phyloP scores from a whole-genome alignment of 1,140 invertebrate genomes.

The Drosophila ficusphila region DNA sequence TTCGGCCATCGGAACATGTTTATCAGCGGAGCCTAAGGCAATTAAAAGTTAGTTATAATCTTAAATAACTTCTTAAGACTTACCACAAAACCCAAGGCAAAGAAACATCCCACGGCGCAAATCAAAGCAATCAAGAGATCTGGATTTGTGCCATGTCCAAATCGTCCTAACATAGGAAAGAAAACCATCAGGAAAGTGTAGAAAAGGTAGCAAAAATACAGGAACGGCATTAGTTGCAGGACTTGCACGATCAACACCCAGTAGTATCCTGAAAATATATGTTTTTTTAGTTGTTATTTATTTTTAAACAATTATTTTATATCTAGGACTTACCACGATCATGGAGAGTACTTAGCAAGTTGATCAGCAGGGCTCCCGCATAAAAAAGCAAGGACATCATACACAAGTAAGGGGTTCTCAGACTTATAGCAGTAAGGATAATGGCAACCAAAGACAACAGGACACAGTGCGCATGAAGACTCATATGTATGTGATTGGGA shows the following conservation, averaged over 20 bases:
- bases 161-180: slow-evolving; percentile 88
- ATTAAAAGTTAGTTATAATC: background rate
- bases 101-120: slow-evolving; percentile 82
- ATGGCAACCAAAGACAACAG: slow-evolving; percentile 61
- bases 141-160: slow-evolving; percentile 86
- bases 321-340: slow-evolving; percentile 85
- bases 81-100: slow-evolving; percentile 77
- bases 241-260: slow-evolving; percentile 84
- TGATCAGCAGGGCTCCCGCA: slow-evolving; percentile 55
- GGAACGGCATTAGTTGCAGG: slow-evolving; percentile 76
- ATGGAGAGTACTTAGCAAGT: slow-evolving; percentile 63
- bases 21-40: slow-evolving; percentile 57
- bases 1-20: slow-evolving; percentile 73
- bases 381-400: slow-evolving; percentile 76
- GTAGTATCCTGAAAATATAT: slow-evolving; percentile 61
- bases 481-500: slow-evolving; percentile 67
- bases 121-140: slow-evolving; percentile 86
- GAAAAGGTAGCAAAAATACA: slow-evolving; percentile 87
- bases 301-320: background rate
- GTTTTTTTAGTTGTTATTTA: too few relatives aligned
- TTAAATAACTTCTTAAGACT: background rate
- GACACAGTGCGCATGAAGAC: slow-evolving; percentile 68
- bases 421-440: slow-evolving; percentile 50
- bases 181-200: slow-evolving; percentile 89
- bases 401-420: slow-evolving; percentile 71